These are phyloP conservation scores for Sebastolobus alascanus DNA, from an alignment of 2,797 vertebrate species.

Conservation along the genomic window DNA sequence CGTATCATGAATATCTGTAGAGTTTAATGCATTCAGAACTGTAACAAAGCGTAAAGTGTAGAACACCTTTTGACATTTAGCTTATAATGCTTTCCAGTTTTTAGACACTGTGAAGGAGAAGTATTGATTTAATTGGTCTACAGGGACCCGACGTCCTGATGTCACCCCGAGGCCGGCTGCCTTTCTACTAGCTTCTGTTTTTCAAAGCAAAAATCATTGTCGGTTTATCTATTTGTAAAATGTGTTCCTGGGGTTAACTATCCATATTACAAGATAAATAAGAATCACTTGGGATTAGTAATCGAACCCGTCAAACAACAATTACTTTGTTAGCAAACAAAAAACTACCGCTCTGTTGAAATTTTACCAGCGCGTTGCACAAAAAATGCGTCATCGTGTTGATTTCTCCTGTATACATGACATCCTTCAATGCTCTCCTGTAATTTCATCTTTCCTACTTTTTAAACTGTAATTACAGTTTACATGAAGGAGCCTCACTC, in stretches of 20 bases:
- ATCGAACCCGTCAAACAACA: neutral
- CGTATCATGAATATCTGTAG: neutral
- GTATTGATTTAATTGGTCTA: constrained; percentile 24
- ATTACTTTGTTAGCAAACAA: neutral
- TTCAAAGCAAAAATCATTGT: neutral
- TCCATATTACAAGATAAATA: neutral
- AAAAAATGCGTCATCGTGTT: neutral
- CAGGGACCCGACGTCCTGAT: neutral
- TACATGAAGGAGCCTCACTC: neutral
- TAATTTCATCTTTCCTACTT: neutral
- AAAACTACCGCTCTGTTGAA: neutral
- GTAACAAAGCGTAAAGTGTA: neutral
- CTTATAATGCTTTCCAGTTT: neutral
- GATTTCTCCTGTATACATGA: neutral
- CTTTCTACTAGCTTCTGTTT: neutral
- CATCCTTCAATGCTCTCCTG: neutral
- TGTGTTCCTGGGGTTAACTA: neutral
- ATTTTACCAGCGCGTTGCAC: fast-evolving
- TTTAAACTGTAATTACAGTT: neutral
- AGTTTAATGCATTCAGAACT: neutral
- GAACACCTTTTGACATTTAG: neutral
- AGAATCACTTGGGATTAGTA: neutral
- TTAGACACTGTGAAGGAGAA: neutral
- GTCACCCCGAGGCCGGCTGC: neutral
- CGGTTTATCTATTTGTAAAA: neutral